A percentile compares a stretch with the other conserved stretches of the same genome.
These are phyloP conservation scores for Hafferia zeledoni DNA, from an alignment of 2,797 vertebrate genomes.

Conservation along the genomic window DNA sequence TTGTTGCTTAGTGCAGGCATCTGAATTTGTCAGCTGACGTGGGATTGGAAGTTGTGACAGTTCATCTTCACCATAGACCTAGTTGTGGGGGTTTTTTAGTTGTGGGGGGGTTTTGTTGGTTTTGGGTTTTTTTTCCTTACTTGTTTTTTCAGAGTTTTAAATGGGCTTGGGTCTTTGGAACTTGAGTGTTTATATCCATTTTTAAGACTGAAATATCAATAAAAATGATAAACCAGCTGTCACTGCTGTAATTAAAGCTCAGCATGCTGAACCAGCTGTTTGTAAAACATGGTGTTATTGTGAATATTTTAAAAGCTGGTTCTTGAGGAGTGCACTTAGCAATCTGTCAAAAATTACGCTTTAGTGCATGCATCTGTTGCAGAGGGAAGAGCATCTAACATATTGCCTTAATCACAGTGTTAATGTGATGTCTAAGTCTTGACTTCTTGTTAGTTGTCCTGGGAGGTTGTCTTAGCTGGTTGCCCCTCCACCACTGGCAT, in stretches of 20 bases:
- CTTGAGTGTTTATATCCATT: neutral
- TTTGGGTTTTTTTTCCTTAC: neutral
- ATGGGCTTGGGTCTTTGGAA: neutral
- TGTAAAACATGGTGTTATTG: neutral
- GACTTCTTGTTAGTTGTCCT: neutral
- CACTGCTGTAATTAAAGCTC: slow-evolving; percentile 24
- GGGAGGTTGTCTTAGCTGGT: neutral
- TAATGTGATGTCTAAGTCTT: neutral
- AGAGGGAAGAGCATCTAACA: neutral
- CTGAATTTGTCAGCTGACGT: neutral
- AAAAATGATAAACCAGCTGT: slow-evolving; percentile 2
- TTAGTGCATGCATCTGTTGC: neutral
- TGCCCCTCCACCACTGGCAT: neutral
- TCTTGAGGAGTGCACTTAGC: slow-evolving; percentile 2
- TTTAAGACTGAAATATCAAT: neutral
- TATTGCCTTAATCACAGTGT: neutral
- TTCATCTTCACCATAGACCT: neutral
- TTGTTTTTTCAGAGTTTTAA: neutral
- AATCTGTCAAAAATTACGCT: neutral
- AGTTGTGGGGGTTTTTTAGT: rapidly evolving
- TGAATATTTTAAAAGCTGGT: neutral
- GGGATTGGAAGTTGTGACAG: neutral
- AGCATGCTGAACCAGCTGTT: slow-evolving; percentile 20
- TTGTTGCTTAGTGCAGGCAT: neutral
- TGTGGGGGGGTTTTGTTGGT: rapidly evolving